Evolutionary conservation across 2,888 invertebrate species (phyloP).

Genomic region (Lycocerus yunnanus): DNA sequence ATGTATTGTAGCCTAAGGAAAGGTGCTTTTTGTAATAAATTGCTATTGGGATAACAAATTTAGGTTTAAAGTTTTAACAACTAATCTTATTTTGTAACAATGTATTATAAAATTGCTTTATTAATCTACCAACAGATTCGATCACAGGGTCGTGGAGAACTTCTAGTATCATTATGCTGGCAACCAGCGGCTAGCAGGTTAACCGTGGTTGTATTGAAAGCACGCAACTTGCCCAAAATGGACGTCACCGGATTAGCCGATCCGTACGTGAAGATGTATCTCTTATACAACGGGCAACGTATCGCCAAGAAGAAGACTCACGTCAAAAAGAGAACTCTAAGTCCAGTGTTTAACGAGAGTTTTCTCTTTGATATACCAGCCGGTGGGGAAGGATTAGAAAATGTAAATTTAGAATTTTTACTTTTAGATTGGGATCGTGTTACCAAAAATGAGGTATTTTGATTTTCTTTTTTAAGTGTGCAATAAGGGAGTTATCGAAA

Average conservation of each 20-base stretch:
- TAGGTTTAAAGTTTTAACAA: too few species aligned
- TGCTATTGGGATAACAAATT: not conserved
- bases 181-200: constrained; percentile 95
- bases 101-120: constrained; percentile 11
- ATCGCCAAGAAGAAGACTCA: constrained; percentile 99
- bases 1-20: not conserved
- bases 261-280: constrained; percentile 97
- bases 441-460: constrained; percentile 91
- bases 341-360: constrained; percentile 98
- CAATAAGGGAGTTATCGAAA: not conserved
- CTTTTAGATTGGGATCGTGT: constrained; percentile 97
- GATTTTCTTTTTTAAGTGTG: not conserved
- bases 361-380: constrained; percentile 94
- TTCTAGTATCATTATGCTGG: constrained; percentile 96
- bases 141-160: constrained; percentile 91
- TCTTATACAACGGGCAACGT: constrained; percentile 95
- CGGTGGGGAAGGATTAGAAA: constrained; percentile 75
- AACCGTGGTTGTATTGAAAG: constrained; percentile 96
- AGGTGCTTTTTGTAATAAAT: not conserved
- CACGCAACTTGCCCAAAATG: constrained; percentile 96
- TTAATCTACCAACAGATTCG: constrained; percentile 68
- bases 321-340: constrained; percentile 95
- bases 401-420: constrained; percentile 84
- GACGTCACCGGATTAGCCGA: constrained; percentile 97
- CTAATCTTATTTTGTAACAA: too few species aligned